These are phyloP conservation scores for Augochlora pura DNA, from an alignment of 1,140 invertebrate species.

Conservation along the genomic window DNA sequence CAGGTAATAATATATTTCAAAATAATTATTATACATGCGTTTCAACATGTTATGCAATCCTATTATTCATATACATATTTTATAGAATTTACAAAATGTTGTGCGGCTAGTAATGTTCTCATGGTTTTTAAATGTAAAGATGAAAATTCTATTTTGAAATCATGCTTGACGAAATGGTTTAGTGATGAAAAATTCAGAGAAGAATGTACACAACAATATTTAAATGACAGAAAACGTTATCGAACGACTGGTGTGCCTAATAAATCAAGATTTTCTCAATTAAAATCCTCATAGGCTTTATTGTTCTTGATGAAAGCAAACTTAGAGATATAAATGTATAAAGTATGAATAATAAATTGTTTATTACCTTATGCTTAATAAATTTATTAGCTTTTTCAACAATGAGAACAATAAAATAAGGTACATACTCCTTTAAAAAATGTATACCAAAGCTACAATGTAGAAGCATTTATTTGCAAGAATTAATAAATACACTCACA, in stretches of 20 bases:
- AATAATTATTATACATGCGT: background rate
- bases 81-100: slow-evolving; percentile 86
- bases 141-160: slow-evolving; percentile 85
- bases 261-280: slow-evolving; percentile 59
- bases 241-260: slow-evolving; percentile 88
- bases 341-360: background rate
- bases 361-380: background rate
- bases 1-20: slow-evolving; percentile 74
- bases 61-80: background rate
- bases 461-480: slow-evolving; percentile 2
- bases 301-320: background rate
- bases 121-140: slow-evolving; percentile 88
- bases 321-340: background rate
- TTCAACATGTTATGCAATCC: background rate
- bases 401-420: background rate
- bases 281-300: background rate
- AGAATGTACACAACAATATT: slow-evolving; percentile 88
- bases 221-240: slow-evolving; percentile 90
- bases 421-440: background rate
- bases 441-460: background rate
- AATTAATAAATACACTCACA: slow-evolving; percentile 14
- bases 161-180: slow-evolving; percentile 89
- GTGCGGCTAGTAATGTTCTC: slow-evolving; percentile 84
- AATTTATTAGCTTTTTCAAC: background rate
- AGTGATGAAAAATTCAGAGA: slow-evolving; percentile 87